These are phyloP conservation scores for Heterochromis multidens DNA, from an alignment of 2,113 vertebrate species.

Conservation along the genomic window DNA sequence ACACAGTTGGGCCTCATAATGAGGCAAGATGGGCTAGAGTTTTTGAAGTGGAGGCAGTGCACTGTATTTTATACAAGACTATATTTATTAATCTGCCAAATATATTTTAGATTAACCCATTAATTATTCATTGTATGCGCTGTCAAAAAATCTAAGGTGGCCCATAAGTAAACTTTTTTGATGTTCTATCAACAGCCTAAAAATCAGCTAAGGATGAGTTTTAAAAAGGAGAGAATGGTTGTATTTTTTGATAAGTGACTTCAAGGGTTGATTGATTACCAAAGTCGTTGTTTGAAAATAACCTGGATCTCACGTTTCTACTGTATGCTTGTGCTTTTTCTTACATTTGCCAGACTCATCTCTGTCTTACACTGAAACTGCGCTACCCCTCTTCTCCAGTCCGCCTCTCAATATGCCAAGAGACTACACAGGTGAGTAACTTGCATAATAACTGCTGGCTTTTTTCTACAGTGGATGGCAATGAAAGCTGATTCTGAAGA, in stretches of 20 bases:
- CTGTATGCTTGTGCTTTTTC: neutral
- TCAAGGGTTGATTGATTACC: neutral
- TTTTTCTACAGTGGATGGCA: neutral
- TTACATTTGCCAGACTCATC: conserved; percentile 78
- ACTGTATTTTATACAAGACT: neutral
- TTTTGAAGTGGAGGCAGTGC: neutral
- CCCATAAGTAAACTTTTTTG: neutral
- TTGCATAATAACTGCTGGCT: neutral
- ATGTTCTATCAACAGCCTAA: neutral
- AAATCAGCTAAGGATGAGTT: neutral
- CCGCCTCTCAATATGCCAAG: conserved; percentile 79
- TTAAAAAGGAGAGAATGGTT: neutral
- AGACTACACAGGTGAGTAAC: conserved; percentile 89
- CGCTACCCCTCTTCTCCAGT: conserved; percentile 81
- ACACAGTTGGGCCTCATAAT: neutral
- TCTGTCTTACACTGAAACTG: conserved; percentile 95
- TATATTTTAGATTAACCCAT: neutral
- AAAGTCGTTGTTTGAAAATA: neutral
- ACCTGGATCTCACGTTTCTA: neutral
- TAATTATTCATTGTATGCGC: neutral
- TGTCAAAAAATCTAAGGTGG: neutral
- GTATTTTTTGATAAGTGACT: neutral
- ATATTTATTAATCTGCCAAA: neutral
- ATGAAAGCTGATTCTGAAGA: neutral
- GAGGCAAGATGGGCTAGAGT: too few species aligned